Base-by-base conservation (phyloP, 1,140 invertebrate genomes). In the Drosophila virilis region DNA sequence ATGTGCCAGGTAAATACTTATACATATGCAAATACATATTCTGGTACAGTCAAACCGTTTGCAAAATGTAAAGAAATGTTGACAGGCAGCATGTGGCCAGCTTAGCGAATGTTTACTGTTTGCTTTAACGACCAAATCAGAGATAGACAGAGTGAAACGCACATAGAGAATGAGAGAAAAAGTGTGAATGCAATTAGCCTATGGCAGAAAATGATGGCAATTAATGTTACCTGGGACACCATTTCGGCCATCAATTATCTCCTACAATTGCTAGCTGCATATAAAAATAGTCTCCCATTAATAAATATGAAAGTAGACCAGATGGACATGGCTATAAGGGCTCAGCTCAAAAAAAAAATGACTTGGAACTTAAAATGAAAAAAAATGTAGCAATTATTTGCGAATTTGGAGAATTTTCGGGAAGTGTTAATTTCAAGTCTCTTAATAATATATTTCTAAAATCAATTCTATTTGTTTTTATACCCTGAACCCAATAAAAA, bases 1-100 rank as follows among this genome's bases (percentile, higher is more conserved):
- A 74, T 74, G 51, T 51, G 13, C 8, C 51, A 74, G 62, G 40
- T 68, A 68, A 67, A 68, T 69, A 55, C 57, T 13, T 9, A 42
- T 42, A 37, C 38, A 43, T 58, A 58, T 62, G 54, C 35, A 72
- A 59, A 43, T 59, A 65, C 9, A 15, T 35, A 58, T 9, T 40
- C 9, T 32, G 12, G 50, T 64, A 55, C 58, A 61, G 48, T 52
- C 15, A 12, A 62, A 32, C 17, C 6, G 9, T 10, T 10, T 10
- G 37, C 8, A 8, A 9, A 8, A 37, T 38, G 10, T 9, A 38
- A 38, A 38, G 9, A 9, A 38, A 4, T 4, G 6, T 40, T 40
- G 38, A 5, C 9, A 12, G 4, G 38, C 38, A 40, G 9, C 4
- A 32, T 50, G 28, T 35, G 28, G 50, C 32, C 33, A 38, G 48